phyloP scores from a whole-genome alignment of 2,888 invertebrate genomes.

The Lepidochitona cinerea region DNA sequence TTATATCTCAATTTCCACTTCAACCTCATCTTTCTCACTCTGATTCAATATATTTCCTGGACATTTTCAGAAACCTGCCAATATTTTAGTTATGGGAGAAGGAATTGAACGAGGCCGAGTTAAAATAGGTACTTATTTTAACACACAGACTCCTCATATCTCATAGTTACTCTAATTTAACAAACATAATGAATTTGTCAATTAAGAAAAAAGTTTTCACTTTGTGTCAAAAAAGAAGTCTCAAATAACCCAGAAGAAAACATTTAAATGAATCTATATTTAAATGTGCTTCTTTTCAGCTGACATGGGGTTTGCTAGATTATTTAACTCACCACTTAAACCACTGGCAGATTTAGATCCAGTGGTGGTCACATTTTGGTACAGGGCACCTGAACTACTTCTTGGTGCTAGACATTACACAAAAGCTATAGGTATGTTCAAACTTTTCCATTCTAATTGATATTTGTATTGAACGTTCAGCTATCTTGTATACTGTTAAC shows the following conservation, averaged over 20 bases:
- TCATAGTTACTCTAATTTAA: too few species aligned
- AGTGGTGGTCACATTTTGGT: slow-evolving; percentile 99
- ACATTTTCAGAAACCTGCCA: slow-evolving; percentile 89
- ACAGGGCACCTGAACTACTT: slow-evolving; percentile 95
- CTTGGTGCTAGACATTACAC: slow-evolving; percentile 96
- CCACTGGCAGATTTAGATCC: slow-evolving; percentile 98
- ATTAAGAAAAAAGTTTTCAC: not conserved
- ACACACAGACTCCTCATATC: too few species aligned
- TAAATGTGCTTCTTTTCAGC: slow-evolving; percentile 74
- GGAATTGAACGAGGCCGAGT: slow-evolving; percentile 96
- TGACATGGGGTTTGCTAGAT: slow-evolving; percentile 98
- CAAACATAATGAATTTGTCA: not conserved
- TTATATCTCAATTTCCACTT: too few species aligned
- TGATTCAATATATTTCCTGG: too few species aligned
- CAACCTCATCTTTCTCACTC: too few species aligned
- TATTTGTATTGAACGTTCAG: too few species aligned
- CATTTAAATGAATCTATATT: not conserved
- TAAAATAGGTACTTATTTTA: slow-evolving; percentile 88
- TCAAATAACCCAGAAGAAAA: not conserved
- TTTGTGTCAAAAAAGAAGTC: not conserved
- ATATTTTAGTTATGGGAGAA: slow-evolving; percentile 99
- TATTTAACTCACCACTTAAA: slow-evolving; percentile 98
- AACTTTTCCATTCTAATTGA: too few species aligned
- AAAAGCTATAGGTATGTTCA: slow-evolving; percentile 89
- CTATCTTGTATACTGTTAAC: too few species aligned